A percentile compares a stretch with the other conserved stretches of the same genome.
These are phyloP conservation scores for Leguminivora glycinivorella DNA, from an alignment of 1,140 invertebrate species.

Conservation along the genomic window DNA sequence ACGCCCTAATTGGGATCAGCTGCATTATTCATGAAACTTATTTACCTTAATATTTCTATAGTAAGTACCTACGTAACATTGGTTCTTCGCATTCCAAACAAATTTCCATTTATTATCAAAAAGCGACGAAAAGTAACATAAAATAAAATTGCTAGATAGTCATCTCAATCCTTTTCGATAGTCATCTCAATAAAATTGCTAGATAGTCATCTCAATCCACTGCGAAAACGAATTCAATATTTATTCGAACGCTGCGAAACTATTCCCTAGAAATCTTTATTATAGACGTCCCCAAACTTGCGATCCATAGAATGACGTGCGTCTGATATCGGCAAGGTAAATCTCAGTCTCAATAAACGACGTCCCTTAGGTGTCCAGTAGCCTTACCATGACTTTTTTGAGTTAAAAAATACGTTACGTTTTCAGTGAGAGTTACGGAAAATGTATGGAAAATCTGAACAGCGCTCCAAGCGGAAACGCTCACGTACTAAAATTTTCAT, in stretches of 20 bases:
- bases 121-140: too few relatives aligned
- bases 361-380: constrained; percentile 27
- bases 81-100: too few relatives aligned
- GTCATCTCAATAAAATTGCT: too few relatives aligned
- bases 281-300: neutral
- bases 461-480: too few relatives aligned
- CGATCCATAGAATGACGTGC: neutral
- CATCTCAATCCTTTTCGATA: neutral
- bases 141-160: neutral
- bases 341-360: constrained; percentile 25
- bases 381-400: too few relatives aligned
- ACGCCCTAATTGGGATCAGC: neutral
- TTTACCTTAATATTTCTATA: too few relatives aligned
- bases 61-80: too few relatives aligned
- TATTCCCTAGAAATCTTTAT: neutral
- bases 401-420: too few relatives aligned
- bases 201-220: neutral
- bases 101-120: too few relatives aligned
- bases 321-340: constrained; percentile 21
- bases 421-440: too few relatives aligned
- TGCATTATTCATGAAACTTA: neutral
- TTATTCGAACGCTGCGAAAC: neutral
- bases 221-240: neutral
- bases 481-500: too few relatives aligned
- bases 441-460: too few relatives aligned